Evolutionary conservation across 2,113 vertebrate genomes (phyloP).

Genomic region (Myiopsitta monachus): DNA sequence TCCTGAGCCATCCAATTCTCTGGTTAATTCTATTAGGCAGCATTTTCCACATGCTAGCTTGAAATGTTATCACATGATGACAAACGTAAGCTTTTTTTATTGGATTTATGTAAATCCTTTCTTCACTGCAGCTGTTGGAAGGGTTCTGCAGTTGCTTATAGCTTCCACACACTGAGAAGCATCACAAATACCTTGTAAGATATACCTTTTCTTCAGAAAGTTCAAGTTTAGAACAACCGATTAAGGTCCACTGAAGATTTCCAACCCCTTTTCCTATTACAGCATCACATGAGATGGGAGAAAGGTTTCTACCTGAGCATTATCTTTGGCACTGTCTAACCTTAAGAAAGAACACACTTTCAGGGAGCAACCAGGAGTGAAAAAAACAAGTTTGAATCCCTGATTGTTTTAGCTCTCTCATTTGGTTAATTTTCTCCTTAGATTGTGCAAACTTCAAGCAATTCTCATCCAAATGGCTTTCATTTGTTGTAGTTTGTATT

Average conservation of each 20-base stretch:
- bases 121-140: constrained; percentile 45
- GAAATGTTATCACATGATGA: constrained; percentile 65
- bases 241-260: not conserved
- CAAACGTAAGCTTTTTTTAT: constrained; percentile 62
- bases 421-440: not conserved
- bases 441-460: not conserved
- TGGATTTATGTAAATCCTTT: constrained; percentile 68
- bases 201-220: not conserved
- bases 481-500: not conserved
- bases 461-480: not conserved
- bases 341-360: not conserved
- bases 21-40: constrained; percentile 67
- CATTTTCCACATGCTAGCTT: constrained; percentile 63
- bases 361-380: not conserved
- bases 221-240: not conserved
- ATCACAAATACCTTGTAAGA: not conserved
- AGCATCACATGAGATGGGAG: not conserved
- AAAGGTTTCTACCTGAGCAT: not conserved
- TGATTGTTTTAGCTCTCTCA: not conserved
- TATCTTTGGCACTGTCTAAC: not conserved
- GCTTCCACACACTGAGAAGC: not conserved
- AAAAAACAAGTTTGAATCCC: not conserved
- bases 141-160: not conserved
- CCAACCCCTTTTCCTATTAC: not conserved
- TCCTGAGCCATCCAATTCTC: constrained; percentile 56